Conservation (phyloP, 2,888 invertebrate genomes). For the Phyllotreta cruciferae region DNA sequence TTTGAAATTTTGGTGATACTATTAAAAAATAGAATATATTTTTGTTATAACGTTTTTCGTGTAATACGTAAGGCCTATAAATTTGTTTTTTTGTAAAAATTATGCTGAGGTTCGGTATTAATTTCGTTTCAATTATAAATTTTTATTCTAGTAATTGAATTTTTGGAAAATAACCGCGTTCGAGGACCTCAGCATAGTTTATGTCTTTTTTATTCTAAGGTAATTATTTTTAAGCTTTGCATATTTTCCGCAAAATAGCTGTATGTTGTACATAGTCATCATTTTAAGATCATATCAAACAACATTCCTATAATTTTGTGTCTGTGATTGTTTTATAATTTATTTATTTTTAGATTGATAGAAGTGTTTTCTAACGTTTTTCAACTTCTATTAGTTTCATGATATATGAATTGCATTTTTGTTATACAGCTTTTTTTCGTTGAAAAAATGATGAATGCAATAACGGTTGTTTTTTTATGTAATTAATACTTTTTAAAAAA, state of each 20-base stretch:
- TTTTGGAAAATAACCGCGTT: not conserved
- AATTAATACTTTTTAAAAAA: slow-evolving; percentile 43
- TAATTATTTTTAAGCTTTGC: slow-evolving; percentile 1
- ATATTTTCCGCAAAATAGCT: slow-evolving; percentile 4
- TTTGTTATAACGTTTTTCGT: slow-evolving; percentile 4
- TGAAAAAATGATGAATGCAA: slow-evolving; percentile 31
- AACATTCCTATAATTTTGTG: slow-evolving; percentile 34
- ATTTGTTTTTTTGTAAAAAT: slow-evolving; percentile 6
- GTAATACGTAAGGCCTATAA: slow-evolving; percentile 1
- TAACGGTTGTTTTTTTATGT: slow-evolving; percentile 38
- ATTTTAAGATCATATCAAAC: slow-evolving; percentile 27
- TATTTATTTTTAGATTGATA: slow-evolving; percentile 27
- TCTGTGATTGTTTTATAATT: slow-evolving; percentile 43
- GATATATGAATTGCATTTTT: slow-evolving; percentile 38
- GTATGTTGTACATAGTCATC: slow-evolving; percentile 15
- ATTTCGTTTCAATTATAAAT: not conserved
- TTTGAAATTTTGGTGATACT: slow-evolving; percentile 7
- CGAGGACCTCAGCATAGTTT: no score
- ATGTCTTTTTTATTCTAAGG: not conserved
- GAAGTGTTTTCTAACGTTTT: slow-evolving; percentile 26
- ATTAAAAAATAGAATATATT: slow-evolving; percentile 9
- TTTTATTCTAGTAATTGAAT: not conserved
- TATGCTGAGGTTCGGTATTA: not conserved
- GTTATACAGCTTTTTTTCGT: slow-evolving; percentile 32
- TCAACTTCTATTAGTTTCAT: slow-evolving; percentile 40